Percentiles rank a stretch among this genome's conserved stretches.
Conservation (phyloP, 2,888 invertebrate genomes). For the Apodemia mormo region DNA sequence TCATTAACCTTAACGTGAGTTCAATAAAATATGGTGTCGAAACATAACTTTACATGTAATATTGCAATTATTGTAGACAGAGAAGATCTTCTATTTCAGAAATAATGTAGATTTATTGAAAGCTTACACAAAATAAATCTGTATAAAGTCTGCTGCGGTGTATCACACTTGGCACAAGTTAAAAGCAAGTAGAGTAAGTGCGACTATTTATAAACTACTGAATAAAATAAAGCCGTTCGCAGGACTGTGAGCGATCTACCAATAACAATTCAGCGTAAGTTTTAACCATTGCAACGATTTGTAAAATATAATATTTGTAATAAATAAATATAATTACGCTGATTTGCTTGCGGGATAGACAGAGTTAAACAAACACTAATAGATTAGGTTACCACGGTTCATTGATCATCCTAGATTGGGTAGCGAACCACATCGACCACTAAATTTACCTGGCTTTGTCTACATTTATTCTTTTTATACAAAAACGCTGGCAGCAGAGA, state of each 20-base stretch:
- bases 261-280: constrained; percentile 25
- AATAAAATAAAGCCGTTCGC: constrained; percentile 22
- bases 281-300: not conserved
- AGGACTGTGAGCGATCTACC: constrained; percentile 41
- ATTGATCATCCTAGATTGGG: too few species aligned
- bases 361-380: too few species aligned
- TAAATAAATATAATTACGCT: too few species aligned
- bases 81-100: constrained; percentile 13
- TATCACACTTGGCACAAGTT: constrained; percentile 52
- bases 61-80: not conserved
- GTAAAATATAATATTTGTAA: too few species aligned
- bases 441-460: too few species aligned
- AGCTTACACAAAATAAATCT: constrained; percentile 28
- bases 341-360: too few species aligned
- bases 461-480: too few species aligned
- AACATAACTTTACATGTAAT: not conserved
- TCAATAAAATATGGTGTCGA: too few species aligned
- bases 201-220: constrained; percentile 63
- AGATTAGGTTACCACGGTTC: too few species aligned
- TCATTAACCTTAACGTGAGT: too few species aligned
- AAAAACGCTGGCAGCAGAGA: too few species aligned
- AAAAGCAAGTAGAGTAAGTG: constrained; percentile 63
- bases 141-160: constrained; percentile 33
- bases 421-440: too few species aligned
- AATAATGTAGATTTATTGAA: constrained; percentile 15